Conservation (phyloP, 2,888 invertebrate species). For the Lumbricus terrestris region DNA sequence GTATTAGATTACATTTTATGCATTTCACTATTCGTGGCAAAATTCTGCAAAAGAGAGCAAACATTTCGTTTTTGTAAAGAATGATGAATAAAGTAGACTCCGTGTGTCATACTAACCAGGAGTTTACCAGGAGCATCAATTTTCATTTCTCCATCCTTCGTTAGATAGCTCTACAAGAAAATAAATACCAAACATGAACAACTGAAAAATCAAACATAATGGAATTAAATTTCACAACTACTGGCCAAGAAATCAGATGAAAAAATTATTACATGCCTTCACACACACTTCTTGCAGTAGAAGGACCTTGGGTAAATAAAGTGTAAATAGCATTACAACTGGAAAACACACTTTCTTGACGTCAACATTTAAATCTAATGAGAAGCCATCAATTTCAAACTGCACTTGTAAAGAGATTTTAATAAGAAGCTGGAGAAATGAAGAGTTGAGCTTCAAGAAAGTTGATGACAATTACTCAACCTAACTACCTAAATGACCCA, state of each 20-base stretch:
- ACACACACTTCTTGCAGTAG: not conserved
- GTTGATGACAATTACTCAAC: not conserved
- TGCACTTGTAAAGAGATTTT: not conserved
- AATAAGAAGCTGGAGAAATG: not conserved
- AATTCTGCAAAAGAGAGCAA: not conserved
- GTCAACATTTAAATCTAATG: not conserved
- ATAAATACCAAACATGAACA: not conserved
- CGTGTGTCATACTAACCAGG: not conserved
- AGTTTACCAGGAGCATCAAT: slow-evolving; percentile 20
- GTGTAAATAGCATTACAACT: not conserved
- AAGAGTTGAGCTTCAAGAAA: not conserved
- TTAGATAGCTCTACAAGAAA: not conserved
- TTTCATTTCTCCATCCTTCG: not conserved
- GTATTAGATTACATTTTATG: too few species aligned
- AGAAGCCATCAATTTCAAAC: not conserved
- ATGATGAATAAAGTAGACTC: not conserved
- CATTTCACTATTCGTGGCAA: not conserved
- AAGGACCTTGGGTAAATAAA: not conserved
- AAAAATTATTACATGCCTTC: not conserved
- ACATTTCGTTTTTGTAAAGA: not conserved
- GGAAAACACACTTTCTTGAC: not conserved
- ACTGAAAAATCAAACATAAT: too few species aligned
- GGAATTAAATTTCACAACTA: not conserved
- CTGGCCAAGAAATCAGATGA: not conserved
- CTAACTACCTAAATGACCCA: too few species aligned